A percentile compares a stretch with the other conserved stretches of the same genome.
phyloP scores from a whole-genome alignment of 2,888 invertebrate species.

The Xanthorhoe spadicearia region DNA sequence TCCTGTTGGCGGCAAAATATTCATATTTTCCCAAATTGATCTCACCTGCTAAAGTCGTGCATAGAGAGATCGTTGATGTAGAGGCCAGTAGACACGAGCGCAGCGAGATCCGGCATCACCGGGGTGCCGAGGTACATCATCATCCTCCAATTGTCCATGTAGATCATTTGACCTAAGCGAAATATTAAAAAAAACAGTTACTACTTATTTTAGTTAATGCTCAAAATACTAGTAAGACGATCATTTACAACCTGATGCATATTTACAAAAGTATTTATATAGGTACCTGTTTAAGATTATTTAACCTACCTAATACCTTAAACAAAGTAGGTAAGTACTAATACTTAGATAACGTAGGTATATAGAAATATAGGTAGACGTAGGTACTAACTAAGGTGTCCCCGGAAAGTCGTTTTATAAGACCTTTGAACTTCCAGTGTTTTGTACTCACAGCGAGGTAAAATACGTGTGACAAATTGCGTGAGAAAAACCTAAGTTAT shows the following conservation, averaged over 20 bases:
- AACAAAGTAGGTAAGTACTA: too few species aligned
- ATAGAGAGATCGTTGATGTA: constrained; percentile 99
- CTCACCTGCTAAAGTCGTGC: constrained; percentile 98
- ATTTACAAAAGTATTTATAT: too few species aligned
- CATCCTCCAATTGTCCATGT: constrained; percentile 99
- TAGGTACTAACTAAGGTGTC: neutral
- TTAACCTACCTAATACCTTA: too few species aligned
- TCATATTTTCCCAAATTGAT: too few species aligned
- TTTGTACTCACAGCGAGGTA: constrained; percentile 33
- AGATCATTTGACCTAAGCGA: constrained; percentile 96
- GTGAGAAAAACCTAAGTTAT: neutral
- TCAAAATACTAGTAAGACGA: too few species aligned
- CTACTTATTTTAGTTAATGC: neutral
- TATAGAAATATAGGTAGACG: neutral
- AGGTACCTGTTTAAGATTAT: too few species aligned
- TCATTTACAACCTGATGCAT: too few species aligned
- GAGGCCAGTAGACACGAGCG: constrained; percentile 95
- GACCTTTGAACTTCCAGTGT: constrained; percentile 6
- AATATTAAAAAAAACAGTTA: neutral
- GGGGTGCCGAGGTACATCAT: constrained; percentile 99
- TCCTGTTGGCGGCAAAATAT: too few species aligned
- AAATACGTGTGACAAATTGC: constrained; percentile 14
- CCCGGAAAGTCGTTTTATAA: neutral
- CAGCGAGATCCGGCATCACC: constrained; percentile 97
- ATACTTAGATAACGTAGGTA: too few species aligned